Evolutionary conservation across 2,888 invertebrate species (phyloP).

Genomic region (Philaethria dido): DNA sequence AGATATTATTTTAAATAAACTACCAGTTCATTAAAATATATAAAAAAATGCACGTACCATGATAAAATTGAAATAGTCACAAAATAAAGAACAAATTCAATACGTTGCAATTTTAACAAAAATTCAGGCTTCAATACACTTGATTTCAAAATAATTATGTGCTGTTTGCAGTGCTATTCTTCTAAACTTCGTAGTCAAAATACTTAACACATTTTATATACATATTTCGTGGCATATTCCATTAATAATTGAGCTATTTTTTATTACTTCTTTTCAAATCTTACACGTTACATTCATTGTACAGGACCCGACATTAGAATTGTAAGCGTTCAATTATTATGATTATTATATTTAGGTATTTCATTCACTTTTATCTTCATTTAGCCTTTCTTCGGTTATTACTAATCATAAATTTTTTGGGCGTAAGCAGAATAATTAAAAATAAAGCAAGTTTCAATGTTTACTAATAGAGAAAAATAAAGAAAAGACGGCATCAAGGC

Average conservation of each 20-base stretch:
- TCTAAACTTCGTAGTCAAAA: conserved; percentile 23
- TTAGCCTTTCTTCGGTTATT: not conserved
- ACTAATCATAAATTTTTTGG: no score
- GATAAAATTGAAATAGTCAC: not conserved
- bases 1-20: no score
- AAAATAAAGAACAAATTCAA: not conserved
- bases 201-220: not conserved
- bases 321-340: no score
- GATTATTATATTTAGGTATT: no score
- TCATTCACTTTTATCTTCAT: not conserved
- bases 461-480: no score
- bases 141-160: conserved; percentile 41
- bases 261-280: not conserved
- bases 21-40: not conserved
- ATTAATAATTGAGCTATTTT: not conserved
- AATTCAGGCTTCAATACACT: not conserved
- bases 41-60: not conserved
- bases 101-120: not conserved
- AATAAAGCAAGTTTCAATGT: no score
- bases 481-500: no score
- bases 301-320: conserved; percentile 7
- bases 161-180: conserved; percentile 57
- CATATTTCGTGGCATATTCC: conserved; percentile 1
- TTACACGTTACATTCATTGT: not conserved
- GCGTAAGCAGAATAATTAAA: no score